These are phyloP conservation scores for Platygyra sinensis DNA, from an alignment of 64 coral and sea anemone species.

Conservation along the genomic window DNA sequence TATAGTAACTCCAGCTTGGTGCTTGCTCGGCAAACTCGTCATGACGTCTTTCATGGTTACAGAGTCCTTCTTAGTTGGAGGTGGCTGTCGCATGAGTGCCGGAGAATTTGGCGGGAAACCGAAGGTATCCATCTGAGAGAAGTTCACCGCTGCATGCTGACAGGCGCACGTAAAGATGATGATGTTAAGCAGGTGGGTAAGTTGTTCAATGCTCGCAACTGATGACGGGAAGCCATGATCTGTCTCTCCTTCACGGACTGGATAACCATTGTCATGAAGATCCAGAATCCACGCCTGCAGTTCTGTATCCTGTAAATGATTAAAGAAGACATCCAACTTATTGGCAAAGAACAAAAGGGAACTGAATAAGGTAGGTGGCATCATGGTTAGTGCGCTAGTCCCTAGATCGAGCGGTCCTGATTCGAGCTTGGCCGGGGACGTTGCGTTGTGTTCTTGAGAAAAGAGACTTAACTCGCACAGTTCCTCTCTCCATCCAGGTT, in stretches of 20 bases:
- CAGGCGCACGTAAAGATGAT: constrained; percentile 84
- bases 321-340: neutral
- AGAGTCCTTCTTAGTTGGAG: constrained; percentile 75
- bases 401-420: too few species aligned
- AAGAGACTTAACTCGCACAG: neutral
- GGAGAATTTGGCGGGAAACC: constrained; percentile 89
- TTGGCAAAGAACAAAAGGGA: neutral
- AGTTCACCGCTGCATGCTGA: constrained; percentile 92
- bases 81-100: constrained; percentile 72
- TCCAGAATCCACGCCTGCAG: constrained; percentile 82
- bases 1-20: constrained; percentile 75
- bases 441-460: too few species aligned
- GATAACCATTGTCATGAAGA: constrained; percentile 77
- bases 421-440: too few species aligned
- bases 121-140: constrained; percentile 72
- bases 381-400: too few species aligned
- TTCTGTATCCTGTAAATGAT: constrained; percentile 47
- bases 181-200: constrained; percentile 59
- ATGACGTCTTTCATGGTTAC: constrained; percentile 73
- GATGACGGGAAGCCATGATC: constrained; percentile 72
- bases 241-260: constrained; percentile 44
- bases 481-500: too few species aligned
- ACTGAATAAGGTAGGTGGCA: too few species aligned
- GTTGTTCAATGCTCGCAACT: constrained; percentile 57
- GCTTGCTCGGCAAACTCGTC: constrained; percentile 72